Evolutionary conservation across 2,888 invertebrate species (phyloP).

Genomic region (Brachynemurus nebulosus): DNA sequence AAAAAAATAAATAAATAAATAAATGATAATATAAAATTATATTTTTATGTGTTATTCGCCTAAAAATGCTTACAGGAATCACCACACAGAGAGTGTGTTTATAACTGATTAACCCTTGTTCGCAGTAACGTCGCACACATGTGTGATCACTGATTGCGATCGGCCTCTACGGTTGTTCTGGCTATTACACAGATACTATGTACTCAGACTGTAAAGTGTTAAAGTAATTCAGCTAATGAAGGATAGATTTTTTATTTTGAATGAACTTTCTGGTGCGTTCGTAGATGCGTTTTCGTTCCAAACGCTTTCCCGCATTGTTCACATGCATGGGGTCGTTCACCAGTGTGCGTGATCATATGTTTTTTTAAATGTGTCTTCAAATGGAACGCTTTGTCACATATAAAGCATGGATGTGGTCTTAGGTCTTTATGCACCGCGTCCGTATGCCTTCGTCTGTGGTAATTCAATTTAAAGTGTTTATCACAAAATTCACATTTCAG

Average conservation of each 20-base stretch:
- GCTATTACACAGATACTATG: too few relatives aligned
- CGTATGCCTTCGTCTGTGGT: not conserved
- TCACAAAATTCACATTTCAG: not conserved
- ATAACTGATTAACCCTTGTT: too few relatives aligned
- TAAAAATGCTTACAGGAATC: too few relatives aligned
- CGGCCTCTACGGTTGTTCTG: too few relatives aligned
- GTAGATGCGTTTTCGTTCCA: not conserved
- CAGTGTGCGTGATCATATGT: not conserved
- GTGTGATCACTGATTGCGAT: too few relatives aligned
- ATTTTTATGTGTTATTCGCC: too few relatives aligned
- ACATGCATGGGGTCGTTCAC: not conserved
- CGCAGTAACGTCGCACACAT: too few relatives aligned
- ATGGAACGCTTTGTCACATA: slow-evolving; percentile 2
- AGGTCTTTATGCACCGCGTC: not conserved
- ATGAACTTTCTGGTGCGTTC: not conserved
- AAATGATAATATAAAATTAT: too few relatives aligned
- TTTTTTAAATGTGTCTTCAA: not conserved
- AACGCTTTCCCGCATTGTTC: not conserved
- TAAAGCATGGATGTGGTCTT: not conserved
- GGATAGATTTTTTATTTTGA: not conserved
- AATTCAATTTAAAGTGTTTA: slow-evolving; percentile 1
- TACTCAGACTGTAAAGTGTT: too few relatives aligned
- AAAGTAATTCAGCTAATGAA: too few relatives aligned
- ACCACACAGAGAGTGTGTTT: too few relatives aligned
- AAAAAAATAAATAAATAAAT: too few relatives aligned